Percentiles rank a stretch among this genome's conserved stretches.
phyloP scores from a whole-genome alignment of 2,888 invertebrate species.

The Ephialtes manifestator region DNA sequence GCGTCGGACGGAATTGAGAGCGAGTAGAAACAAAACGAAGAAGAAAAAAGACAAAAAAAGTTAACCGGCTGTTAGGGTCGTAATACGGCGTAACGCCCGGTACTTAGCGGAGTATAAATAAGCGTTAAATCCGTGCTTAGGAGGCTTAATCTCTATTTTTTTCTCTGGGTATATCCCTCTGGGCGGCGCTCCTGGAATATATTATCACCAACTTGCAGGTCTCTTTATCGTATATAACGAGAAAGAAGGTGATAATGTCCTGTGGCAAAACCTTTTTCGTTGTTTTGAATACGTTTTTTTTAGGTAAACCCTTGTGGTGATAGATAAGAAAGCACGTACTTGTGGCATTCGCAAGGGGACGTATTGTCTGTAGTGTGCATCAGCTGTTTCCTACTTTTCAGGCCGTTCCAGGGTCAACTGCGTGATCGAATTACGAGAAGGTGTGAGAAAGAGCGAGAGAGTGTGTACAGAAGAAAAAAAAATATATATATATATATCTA shows the following conservation, averaged over 20 bases:
- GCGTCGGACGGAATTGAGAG: constrained; percentile 39
- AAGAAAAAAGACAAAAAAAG: constrained; percentile 69
- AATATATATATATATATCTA: neutral
- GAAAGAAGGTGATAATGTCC: constrained; percentile 58
- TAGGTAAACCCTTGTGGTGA: constrained; percentile 43
- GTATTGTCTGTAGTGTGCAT: constrained; percentile 20
- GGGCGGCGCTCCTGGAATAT: constrained; percentile 77
- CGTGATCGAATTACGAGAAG: constrained; percentile 56
- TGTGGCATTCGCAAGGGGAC: constrained; percentile 37
- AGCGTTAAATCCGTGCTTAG: constrained; percentile 86
- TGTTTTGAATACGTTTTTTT: constrained; percentile 7
- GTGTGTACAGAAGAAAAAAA: neutral
- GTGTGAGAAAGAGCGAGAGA: neutral
- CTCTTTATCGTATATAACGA: constrained; percentile 79
- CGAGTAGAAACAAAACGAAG: constrained; percentile 1
- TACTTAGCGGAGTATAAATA: constrained; percentile 86
- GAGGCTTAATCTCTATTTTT: constrained; percentile 85
- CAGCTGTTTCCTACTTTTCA: constrained; percentile 59
- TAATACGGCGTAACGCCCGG: constrained; percentile 84
- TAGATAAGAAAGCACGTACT: constrained; percentile 69
- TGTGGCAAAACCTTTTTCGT: constrained; percentile 55
- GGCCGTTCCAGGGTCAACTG: constrained; percentile 47
- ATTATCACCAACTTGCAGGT: constrained; percentile 80
- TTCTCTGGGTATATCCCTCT: constrained; percentile 64
- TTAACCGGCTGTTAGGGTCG: constrained; percentile 78